Percentiles rank a stretch among this genome's conserved stretches.
Conservation (phyloP, 2,888 invertebrate species). For the Anodontia alba region DNA sequence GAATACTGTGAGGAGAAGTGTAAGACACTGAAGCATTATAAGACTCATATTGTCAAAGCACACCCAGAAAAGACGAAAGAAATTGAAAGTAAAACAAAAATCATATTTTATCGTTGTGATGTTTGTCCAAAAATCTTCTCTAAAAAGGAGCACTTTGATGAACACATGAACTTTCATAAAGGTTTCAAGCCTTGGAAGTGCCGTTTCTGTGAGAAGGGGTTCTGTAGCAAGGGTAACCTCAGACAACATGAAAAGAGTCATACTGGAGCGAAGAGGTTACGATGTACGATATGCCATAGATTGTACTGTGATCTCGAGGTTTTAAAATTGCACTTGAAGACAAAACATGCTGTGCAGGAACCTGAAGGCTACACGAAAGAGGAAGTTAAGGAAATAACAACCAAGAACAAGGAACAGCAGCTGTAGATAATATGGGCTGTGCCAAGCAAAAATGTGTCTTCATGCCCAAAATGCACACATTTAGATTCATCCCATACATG, state of each 20-base stretch:
- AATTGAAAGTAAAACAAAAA: not conserved
- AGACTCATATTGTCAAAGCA: not conserved
- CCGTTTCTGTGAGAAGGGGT: not conserved
- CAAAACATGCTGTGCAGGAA: not conserved
- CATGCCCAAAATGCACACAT: no score
- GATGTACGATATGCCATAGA: not conserved
- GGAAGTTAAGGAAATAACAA: no score
- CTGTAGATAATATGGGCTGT: no score
- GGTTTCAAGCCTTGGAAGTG: not conserved
- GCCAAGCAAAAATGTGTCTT: no score
- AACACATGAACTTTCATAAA: not conserved
- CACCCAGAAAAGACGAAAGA: not conserved
- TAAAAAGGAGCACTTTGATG: not conserved
- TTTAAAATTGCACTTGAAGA: not conserved
- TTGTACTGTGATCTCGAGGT: not conserved
- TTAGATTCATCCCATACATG: no score
- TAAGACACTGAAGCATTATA: not conserved
- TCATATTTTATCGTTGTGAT: not conserved
- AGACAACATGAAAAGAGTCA: not conserved
- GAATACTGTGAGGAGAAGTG: not conserved
- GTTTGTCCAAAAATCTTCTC: not conserved
- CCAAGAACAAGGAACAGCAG: no score
- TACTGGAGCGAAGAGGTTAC: not conserved
- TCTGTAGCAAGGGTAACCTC: not conserved
- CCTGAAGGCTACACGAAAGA: not conserved